Evolutionary conservation across 2,797 vertebrate species (phyloP).

Genomic region (Pseudocheirus occidentalis): DNA sequence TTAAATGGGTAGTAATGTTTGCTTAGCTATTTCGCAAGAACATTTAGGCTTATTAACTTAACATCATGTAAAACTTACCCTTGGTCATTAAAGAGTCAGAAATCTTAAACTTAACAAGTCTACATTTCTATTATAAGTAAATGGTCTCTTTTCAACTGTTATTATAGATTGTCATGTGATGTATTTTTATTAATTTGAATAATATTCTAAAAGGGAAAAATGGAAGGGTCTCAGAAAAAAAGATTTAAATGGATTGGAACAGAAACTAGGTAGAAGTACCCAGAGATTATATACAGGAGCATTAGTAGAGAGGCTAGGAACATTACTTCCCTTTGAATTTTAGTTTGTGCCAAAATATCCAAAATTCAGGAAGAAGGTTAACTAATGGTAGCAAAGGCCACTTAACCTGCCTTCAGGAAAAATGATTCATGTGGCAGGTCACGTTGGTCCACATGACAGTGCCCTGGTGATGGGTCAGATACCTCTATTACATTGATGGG

Average conservation of each 20-base stretch:
- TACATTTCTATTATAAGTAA: not conserved
- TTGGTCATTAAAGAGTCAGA: too few relatives aligned
- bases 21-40: too few relatives aligned
- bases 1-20: too few relatives aligned
- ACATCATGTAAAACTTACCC: too few relatives aligned
- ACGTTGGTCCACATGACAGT: not conserved
- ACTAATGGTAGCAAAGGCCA: not conserved
- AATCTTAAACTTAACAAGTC: not conserved
- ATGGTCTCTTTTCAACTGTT: not conserved
- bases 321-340: not conserved
- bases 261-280: not conserved
- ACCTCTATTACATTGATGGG: not conserved
- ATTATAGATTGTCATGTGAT: not conserved
- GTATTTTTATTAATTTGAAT: not conserved
- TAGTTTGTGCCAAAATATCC: not conserved
- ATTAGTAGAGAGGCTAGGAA: not conserved
- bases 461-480: not conserved
- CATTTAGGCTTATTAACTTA: too few relatives aligned
- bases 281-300: not conserved
- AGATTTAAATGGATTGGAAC: not conserved
- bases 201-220: not conserved
- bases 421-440: not conserved
- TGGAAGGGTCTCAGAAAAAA: not conserved
- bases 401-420: not conserved
- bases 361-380: not conserved